Conservation (phyloP, 2,797 vertebrate species). For the Varecia variegata region DNA sequence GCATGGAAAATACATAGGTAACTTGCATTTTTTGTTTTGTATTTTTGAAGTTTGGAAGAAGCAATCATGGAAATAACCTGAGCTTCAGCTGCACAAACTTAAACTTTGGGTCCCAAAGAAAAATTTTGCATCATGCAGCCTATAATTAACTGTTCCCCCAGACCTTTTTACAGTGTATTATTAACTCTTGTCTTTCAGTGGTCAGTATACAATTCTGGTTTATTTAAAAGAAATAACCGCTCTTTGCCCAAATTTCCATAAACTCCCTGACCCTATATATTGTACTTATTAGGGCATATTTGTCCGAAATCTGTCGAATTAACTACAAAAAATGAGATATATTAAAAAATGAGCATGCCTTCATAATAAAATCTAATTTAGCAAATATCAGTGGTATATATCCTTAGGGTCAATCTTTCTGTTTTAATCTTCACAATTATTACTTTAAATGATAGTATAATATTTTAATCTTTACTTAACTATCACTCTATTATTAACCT, state of each 20-base stretch:
- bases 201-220: neutral
- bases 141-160: neutral
- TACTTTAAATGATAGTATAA: neutral
- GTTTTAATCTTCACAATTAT: neutral
- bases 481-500: neutral
- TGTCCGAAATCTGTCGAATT: neutral
- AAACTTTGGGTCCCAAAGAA: neutral
- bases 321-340: neutral
- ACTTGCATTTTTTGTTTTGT: neutral
- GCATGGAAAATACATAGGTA: neutral
- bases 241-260: conserved; percentile 3
- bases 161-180: neutral
- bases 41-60: neutral
- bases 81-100: neutral
- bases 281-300: neutral
- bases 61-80: neutral
- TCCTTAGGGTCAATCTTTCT: neutral
- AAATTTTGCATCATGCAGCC: neutral
- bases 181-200: neutral
- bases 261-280: neutral
- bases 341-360: neutral
- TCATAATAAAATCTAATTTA: neutral
- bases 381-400: neutral
- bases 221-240: neutral
- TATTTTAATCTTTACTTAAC: neutral